Percentiles rank a stretch among this genome's conserved stretches.
Conservation (phyloP, 2,797 vertebrate species). For the Heliangelus exortis region DNA sequence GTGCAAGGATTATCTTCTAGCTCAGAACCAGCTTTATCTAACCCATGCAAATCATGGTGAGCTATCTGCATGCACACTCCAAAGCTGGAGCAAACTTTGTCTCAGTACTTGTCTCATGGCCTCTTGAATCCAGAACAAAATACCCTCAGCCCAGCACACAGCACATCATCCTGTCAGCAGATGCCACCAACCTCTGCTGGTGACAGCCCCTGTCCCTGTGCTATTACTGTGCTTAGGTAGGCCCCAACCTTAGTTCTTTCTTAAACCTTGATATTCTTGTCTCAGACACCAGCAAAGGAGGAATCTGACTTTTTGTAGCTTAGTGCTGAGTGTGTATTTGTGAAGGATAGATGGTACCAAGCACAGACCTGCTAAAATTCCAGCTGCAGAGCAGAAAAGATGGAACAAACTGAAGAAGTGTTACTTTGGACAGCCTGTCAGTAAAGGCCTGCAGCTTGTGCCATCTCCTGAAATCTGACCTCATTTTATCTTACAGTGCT, state of each 20-base stretch:
- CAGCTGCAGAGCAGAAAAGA: background rate
- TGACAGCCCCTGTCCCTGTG: background rate
- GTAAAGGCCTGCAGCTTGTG: background rate
- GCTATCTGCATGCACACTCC: background rate
- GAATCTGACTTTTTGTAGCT: background rate
- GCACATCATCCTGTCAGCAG: background rate
- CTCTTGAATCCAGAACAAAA: background rate
- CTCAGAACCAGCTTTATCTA: background rate
- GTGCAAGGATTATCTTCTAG: background rate
- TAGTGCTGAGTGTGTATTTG: background rate
- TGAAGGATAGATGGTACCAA: background rate
- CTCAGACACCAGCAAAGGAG: background rate
- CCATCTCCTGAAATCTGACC: background rate
- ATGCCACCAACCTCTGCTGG: background rate
- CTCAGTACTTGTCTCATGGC: background rate
- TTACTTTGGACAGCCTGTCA: background rate
- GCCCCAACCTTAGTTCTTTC: background rate
- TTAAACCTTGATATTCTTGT: background rate
- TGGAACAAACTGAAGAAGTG: background rate
- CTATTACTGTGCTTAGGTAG: background rate
- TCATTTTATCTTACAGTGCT: background rate
- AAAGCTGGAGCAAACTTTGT: background rate
- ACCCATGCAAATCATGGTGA: background rate
- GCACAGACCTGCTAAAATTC: background rate
- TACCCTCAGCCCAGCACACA: background rate